Evolutionary conservation across 1,140 invertebrate genomes (phyloP).

Genomic region (Eriosoma lanigerum): DNA sequence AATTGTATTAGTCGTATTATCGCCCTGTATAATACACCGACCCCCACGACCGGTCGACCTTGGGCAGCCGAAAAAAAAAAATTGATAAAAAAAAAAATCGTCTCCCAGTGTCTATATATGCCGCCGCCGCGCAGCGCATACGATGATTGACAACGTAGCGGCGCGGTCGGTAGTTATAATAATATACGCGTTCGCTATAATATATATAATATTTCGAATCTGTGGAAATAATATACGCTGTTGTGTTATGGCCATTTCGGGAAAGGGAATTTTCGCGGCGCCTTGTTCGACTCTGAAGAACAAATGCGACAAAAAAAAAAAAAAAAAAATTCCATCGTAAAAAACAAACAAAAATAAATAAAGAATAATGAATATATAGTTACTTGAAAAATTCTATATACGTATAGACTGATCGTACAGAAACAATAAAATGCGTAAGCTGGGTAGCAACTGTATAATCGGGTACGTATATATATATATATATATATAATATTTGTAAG

Average conservation of each 20-base stretch:
- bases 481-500: constrained; percentile 22
- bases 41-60: not conserved
- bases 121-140: not conserved
- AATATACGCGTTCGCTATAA: not conserved
- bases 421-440: constrained; percentile 36
- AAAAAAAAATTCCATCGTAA: constrained; percentile 12
- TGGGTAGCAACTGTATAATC: not conserved
- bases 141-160: constrained; percentile 37
- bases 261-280: constrained; percentile 40
- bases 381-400: not conserved
- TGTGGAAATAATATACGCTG: not conserved
- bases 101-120: not conserved
- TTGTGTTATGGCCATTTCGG: constrained; percentile 14
- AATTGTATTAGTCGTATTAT: too few relatives aligned
- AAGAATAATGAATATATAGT: not conserved
- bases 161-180: too few relatives aligned
- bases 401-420: not conserved
- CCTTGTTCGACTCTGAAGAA: constrained; percentile 42
- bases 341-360: not conserved
- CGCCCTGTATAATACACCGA: not conserved
- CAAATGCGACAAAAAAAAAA: constrained; percentile 8
- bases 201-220: not conserved
- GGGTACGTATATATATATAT: too few relatives aligned
- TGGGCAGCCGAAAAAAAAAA: not conserved
- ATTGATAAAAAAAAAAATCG: not conserved